phyloP scores from a whole-genome alignment of 2,888 invertebrate genomes.

The Iselma pallidipennis region DNA sequence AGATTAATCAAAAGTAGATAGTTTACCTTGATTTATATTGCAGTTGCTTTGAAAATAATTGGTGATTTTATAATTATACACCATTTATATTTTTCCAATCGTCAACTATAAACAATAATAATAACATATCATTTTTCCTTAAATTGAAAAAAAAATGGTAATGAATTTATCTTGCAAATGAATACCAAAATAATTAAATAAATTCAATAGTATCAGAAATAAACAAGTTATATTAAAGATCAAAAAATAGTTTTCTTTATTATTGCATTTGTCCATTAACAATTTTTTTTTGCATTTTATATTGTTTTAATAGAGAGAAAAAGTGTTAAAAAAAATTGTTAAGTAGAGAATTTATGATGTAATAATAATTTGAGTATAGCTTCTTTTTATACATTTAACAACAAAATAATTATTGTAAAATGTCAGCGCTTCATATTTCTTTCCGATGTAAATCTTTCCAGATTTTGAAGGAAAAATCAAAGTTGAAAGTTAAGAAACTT shows the following conservation, averaged over 20 bases:
- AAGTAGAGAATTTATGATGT: background rate
- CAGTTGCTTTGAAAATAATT: background rate
- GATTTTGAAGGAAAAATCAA: too few species aligned
- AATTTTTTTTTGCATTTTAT: too few species aligned
- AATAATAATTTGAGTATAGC: background rate
- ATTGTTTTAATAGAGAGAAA: background rate
- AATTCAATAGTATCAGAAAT: background rate
- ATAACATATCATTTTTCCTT: too few species aligned
- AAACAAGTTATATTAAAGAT: background rate
- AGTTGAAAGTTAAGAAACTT: background rate
- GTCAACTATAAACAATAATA: background rate
- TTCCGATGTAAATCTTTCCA: too few species aligned
- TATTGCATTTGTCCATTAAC: too few species aligned
- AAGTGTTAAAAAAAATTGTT: background rate
- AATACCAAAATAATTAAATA: background rate
- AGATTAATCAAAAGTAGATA: background rate
- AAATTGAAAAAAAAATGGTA: background rate
- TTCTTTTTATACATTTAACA: background rate
- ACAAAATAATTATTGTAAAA: background rate
- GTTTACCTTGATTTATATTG: conserved; percentile 5
- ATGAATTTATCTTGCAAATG: background rate
- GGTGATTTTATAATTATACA: background rate
- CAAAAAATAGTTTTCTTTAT: too few species aligned
- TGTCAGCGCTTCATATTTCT: background rate
- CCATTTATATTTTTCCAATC: background rate